Evolutionary conservation across 2,888 invertebrate genomes (phyloP).

Genomic region (Euclidia mi): DNA sequence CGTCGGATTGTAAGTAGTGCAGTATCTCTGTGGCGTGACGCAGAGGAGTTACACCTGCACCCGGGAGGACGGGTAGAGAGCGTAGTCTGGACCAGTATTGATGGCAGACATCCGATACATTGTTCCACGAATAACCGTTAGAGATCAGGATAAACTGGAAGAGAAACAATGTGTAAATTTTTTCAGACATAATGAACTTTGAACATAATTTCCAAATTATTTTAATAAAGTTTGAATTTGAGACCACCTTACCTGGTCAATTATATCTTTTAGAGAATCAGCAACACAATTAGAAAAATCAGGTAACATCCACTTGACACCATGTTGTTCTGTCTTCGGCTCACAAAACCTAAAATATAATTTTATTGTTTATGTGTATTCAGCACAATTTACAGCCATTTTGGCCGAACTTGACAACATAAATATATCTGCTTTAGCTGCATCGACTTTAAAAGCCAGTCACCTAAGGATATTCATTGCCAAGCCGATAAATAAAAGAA

Average conservation of each 20-base stretch:
- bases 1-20: constrained; percentile 83
- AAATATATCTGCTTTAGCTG: no score
- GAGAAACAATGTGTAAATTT: neutral
- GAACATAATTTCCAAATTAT: no score
- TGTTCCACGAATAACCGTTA: constrained; percentile 91
- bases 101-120: constrained; percentile 88
- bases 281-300: constrained; percentile 94
- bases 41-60: constrained; percentile 92
- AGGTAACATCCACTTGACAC: constrained; percentile 93
- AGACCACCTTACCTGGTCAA: constrained; percentile 90
- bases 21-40: constrained; percentile 90
- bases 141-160: constrained; percentile 81
- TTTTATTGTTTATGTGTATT: no score
- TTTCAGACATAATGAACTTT: no score
- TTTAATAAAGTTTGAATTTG: neutral
- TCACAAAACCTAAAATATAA: constrained; percentile 85
- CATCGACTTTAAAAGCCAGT: no score
- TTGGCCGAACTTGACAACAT: no score
- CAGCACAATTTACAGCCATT: no score
- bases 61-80: constrained; percentile 89
- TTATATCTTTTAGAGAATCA: constrained; percentile 91
- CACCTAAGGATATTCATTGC: no score
- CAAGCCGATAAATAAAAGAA: no score
- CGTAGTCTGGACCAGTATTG: constrained; percentile 89
- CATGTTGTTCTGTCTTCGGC: constrained; percentile 86